Conservation (phyloP, 2,888 invertebrate genomes). For the Dasysyrphus tricinctus region DNA sequence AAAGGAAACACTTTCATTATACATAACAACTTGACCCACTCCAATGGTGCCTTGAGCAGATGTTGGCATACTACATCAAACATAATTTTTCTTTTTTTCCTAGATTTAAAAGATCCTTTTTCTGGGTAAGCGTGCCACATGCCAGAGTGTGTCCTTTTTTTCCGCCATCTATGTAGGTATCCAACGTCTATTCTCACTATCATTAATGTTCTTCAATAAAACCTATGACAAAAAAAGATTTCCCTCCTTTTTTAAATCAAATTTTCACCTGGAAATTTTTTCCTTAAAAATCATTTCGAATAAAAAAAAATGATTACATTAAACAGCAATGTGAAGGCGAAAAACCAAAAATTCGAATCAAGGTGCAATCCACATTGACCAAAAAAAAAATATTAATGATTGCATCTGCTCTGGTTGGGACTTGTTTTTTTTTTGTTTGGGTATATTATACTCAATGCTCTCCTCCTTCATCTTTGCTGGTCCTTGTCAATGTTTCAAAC, state of each 20-base stretch:
- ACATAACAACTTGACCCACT: conserved; percentile 41
- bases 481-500: conserved; percentile 65
- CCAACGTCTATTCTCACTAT: conserved; percentile 30
- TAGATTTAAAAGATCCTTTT: conserved; percentile 51
- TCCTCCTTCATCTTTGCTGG: conserved; percentile 12
- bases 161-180: not conserved
- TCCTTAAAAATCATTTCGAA: conserved; percentile 14
- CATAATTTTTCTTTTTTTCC: conserved; percentile 23
- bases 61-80: conserved; percentile 55
- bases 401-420: conserved; percentile 73
- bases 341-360: conserved; percentile 69
- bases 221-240: not conserved
- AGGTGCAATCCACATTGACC: conserved; percentile 77
- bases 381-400: conserved; percentile 40
- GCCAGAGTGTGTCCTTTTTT: conserved; percentile 53
- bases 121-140: conserved; percentile 56
- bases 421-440: conserved; percentile 52
- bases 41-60: conserved; percentile 47
- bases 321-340: conserved; percentile 58
- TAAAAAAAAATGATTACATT: conserved; percentile 49
- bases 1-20: conserved; percentile 54
- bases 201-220: conserved; percentile 35
- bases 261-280: conserved; percentile 74
- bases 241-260: conserved; percentile 50
- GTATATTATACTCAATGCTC: not conserved